Evolutionary conservation across 2,113 vertebrate genomes (phyloP).

Genomic region (Proterorhinus semilunaris): DNA sequence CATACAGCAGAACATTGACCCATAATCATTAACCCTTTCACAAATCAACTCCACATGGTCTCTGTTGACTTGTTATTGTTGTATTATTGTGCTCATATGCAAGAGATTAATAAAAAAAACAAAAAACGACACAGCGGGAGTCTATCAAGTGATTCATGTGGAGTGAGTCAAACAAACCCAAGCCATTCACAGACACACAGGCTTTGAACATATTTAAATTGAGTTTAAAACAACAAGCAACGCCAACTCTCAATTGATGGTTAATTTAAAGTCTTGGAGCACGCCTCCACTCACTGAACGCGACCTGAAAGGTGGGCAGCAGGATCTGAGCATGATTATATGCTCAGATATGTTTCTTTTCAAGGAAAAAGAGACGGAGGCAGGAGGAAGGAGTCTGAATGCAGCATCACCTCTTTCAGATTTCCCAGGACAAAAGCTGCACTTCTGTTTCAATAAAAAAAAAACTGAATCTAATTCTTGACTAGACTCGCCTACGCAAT

Average conservation of each 20-base stretch:
- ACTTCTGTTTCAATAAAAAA: too few relatives aligned
- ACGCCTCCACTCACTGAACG: not conserved
- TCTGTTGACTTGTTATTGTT: constrained; percentile 5
- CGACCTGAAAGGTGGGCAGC: constrained; percentile 1
- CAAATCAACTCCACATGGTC: not conserved
- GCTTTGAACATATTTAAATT: constrained; percentile 6
- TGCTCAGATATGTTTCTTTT: not conserved
- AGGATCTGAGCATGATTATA: not conserved
- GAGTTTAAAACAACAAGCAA: constrained; percentile 8
- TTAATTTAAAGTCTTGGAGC: not conserved
- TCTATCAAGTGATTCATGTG: not conserved
- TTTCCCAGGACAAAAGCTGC: not conserved
- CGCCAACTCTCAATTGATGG: constrained; percentile 3
- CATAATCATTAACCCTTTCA: constrained; percentile 4
- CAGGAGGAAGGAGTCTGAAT: not conserved
- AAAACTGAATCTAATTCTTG: too few relatives aligned
- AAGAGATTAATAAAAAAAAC: not conserved
- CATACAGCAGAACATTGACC: constrained; percentile 20
- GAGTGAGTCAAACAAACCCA: constrained; percentile 3
- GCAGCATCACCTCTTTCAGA: not conserved
- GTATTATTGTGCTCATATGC: constrained; percentile 1
- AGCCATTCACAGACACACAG: not conserved
- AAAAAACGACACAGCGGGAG: constrained; percentile 2
- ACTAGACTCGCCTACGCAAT: too few relatives aligned
- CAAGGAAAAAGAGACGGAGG: not conserved